phyloP scores from a whole-genome alignment of 2,113 vertebrate species.

The Indicator maculatus region DNA sequence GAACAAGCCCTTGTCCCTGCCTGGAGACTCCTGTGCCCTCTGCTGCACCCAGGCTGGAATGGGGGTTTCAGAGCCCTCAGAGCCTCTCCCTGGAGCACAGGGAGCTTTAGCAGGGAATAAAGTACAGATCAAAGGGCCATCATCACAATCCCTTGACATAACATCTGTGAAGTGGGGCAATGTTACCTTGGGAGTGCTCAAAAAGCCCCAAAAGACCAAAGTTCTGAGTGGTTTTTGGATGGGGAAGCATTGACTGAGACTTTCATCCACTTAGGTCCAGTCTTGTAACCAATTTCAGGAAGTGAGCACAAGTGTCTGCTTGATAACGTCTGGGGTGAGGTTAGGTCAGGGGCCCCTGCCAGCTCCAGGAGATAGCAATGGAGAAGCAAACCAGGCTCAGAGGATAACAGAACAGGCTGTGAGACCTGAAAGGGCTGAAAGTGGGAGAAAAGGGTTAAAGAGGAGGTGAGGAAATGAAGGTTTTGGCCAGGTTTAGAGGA shows the following conservation, averaged over 20 bases:
- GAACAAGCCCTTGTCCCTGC: not conserved
- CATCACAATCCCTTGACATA: not conserved
- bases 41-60: not conserved
- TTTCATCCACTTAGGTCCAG: not conserved
- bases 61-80: not conserved
- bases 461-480: not conserved
- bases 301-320: not conserved
- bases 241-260: not conserved
- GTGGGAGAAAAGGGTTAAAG: not conserved
- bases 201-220: not conserved
- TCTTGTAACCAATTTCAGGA: not conserved
- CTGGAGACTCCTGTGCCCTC: not conserved
- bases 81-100: not conserved
- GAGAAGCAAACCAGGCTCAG: not conserved
- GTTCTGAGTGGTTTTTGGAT: not conserved
- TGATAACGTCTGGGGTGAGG: fast-evolving
- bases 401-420: not conserved
- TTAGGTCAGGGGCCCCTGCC: not conserved
- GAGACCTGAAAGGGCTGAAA: not conserved
- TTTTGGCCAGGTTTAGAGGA: not conserved
- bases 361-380: not conserved
- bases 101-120: not conserved
- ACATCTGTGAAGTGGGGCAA: not conserved
- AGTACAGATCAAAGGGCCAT: not conserved
- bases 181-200: not conserved